Base-by-base conservation (phyloP, 2,113 vertebrate genomes). In the Atractosteus spatula region DNA sequence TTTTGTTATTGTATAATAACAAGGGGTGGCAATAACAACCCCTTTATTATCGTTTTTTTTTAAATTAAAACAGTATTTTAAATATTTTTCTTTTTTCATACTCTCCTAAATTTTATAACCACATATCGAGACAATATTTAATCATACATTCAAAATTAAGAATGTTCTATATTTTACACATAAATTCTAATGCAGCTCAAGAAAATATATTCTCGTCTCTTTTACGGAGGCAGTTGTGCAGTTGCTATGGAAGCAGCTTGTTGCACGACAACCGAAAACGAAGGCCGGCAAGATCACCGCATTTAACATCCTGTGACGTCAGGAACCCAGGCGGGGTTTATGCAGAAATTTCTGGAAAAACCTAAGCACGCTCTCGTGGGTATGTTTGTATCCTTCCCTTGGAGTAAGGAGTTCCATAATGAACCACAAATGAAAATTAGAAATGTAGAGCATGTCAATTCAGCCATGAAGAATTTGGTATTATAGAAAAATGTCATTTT, bases 341-440 rank as follows among this genome's bases (percentile, higher is more conserved):
- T 63, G 77, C 86, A 83, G 91, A 93, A 93, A 82, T 84, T 89
- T 86, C 91, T 91, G 83, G 91, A 93, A 92, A 85, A 91, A 63
- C 81, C 90, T 75, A 79, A 90, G 77, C 75, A 80, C 90, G 73
- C 47, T 85, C 71, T 47, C 42, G 8, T 2, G 4, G 0, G 41
- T 4, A 66, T 47, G 0, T 54, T 7, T 8, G 73, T 89, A 82
- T 87, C 71, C 86, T 4, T 90, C 88, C 90, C 56, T 63, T 10
- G 17, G 51, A 73, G 76, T 59, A 87, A 76, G 73, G 72, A 89
- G 85, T 78, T 0, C 89, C 17, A 1, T 10, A 47, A n/a, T 59
- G n/a, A 8, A 59, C 3, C n/a, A 13, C n/a, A 3, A 3, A 12
- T 13, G 11, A 13, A 3, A n/a, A n/a, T 3, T 16, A 4, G 5